Evolutionary conservation across 2,888 invertebrate species (phyloP), one percentile per base, ranked within the genome.

Genomic region (Tetragnatha montana): DNA sequence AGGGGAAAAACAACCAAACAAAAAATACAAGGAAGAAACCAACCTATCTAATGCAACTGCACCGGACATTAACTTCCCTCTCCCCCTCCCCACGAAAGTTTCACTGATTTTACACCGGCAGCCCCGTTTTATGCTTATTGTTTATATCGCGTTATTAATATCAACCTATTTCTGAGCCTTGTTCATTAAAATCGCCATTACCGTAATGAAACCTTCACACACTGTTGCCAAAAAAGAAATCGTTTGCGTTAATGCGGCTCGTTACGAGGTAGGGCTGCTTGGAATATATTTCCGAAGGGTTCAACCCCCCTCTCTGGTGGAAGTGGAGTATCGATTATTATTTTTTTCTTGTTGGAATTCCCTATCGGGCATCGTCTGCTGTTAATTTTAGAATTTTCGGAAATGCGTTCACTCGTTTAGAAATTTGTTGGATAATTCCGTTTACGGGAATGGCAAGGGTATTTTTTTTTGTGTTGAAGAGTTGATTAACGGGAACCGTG

Each of bases 171-270:
- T 87, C 74, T 47, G 81, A 68, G 17, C 69, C 69, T 81, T 81
- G 74, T 87, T 81, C 87, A 81, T 87, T 87, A 87, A 81, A 81
- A 81, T 87, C 22, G 49, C 87, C 87, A 87, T 87, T 87, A 87
- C 50, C 74, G 8, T 87, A 87, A 87, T 87, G 87, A 87, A 81
- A 87, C 75, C 86, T 80, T 69, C 51, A 73, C 86, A 49, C 85
- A 35, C 35, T 22, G 69, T 68, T 80, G 79, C 79, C 80, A 51
- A 79, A 86, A 80, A 86, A 86, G 50, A 60, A 60, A 73, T 70
- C 70, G 73, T 86, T 86, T 86, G 71, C 79, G 79, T 51, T 86
- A 86, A 80, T 86, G 80, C 73, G 60, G 78, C 79, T 79, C 85
- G 71, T 76, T 71, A 79, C 35, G 71, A 79, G 51, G 80, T 69